Evolutionary conservation across 2,888 invertebrate genomes (phyloP), one percentile per base, ranked within the genome.

Genomic region (Dilophus febrilis): DNA sequence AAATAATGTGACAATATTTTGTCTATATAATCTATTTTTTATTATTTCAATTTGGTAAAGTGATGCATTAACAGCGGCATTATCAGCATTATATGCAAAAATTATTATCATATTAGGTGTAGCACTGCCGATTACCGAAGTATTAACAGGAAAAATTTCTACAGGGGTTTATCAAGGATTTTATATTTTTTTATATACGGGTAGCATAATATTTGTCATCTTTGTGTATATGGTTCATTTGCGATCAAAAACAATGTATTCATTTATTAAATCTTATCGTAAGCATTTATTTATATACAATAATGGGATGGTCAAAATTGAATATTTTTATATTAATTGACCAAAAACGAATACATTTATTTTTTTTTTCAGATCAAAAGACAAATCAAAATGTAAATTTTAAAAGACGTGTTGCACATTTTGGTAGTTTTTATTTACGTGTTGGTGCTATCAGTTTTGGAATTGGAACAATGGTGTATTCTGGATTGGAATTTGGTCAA

Each of bases 91-190:
- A 22, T 91, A 90, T 61, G 84, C 81, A 40, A 86, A 90, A 57
- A 65, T 88, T 12, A 61, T 91, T 42, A 82, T 90, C 12, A 79
- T 90, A 5, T 64, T 85, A 46, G 86, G 86, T 8, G 71, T 87
- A 30, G 84, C 87, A 13, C 77, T 91, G 51, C 88, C 90, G 3
- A 73, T 90, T 44, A 84, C 88, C 3, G 85, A 88, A 65, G 81
- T 85, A 38, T 79, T 87, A 45, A 80, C 84, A 4, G 71, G 73
- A 36, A 74, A 76, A 50, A 81, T 86, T 18, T 77, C 81, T 14
- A 70, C 73, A 26, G 72, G 74, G 42, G 77, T 80, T 53, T 84
- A 85, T 56, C 79, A 85, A 74, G 84, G 80, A 35, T 87, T 84
- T 59, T 87, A 87, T 60, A 66, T 86, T 34, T 88, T 84, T 55